Evolutionary conservation across 2,888 invertebrate genomes (phyloP).

Genomic region (Hydropsyche betteni): DNA sequence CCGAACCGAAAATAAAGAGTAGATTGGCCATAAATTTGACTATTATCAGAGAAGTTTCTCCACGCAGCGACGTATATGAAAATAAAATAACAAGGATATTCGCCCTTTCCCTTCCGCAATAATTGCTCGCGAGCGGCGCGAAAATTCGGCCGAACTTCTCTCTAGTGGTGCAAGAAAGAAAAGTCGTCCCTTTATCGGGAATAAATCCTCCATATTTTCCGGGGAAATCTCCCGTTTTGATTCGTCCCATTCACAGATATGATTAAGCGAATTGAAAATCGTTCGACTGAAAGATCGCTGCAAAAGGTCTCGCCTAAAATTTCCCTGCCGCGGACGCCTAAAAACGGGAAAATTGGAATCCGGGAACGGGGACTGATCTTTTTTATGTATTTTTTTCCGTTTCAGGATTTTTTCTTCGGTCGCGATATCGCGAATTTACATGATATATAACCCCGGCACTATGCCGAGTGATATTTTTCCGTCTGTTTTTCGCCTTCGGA

Average conservation of each 20-base stretch:
- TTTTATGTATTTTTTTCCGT: no score
- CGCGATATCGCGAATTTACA: constrained; percentile 29
- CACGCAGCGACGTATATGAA: neutral
- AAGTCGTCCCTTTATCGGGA: constrained; percentile 4
- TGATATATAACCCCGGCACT: constrained; percentile 21
- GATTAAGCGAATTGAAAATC: constrained; percentile 40
- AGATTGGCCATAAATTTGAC: constrained; percentile 30
- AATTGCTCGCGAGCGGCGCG: neutral
- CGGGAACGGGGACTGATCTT: neutral
- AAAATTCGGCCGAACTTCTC: neutral
- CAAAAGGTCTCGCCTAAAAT: constrained; percentile 38
- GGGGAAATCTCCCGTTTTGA: constrained; percentile 36
- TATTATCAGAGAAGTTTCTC: constrained; percentile 14
- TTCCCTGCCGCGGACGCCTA: constrained; percentile 9
- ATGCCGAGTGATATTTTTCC: constrained; percentile 26
- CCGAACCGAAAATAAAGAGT: constrained; percentile 26
- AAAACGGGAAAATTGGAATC: constrained; percentile 10
- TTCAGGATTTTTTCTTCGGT: no score
- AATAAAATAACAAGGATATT: neutral
- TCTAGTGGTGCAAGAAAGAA: constrained; percentile 5
- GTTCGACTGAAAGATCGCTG: constrained; percentile 35
- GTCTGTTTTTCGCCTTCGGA: constrained; percentile 6
- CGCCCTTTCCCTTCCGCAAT: constrained; percentile 6
- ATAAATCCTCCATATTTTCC: constrained; percentile 40
- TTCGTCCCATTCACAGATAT: constrained; percentile 38